Evolutionary conservation across 1,140 invertebrate genomes (phyloP), one percentile per base, ranked within the genome.

Genomic region (Aphelinus certus): DNA sequence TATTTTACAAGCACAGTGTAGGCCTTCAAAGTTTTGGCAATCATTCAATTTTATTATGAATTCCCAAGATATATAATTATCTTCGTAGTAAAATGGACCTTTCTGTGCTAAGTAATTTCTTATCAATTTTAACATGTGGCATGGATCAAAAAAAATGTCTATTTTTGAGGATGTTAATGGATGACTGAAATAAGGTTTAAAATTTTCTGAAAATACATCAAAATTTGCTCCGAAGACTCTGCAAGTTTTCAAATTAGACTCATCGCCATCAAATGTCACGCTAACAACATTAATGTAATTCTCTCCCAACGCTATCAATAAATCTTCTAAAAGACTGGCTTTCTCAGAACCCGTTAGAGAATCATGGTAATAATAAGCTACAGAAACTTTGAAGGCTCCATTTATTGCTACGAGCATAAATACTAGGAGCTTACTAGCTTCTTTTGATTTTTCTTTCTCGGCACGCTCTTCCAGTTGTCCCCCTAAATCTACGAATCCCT

Each of bases 101-200:
- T 73, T 65, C 7, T 43, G 46, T 26, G 56, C 73, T 70, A 79
- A 67, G 49, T 64, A 69, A 45, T 79, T 77, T 65, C 76, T 61
- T 3, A 75, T 68, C 1, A 68, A 57, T 75, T 77, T 79, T 7
- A 79, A 26, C 60, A 70, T 76, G 45, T 79, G 76, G 49, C 69
- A 70, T 10, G 76, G 61, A 76, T 79, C 73, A 46, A 60, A 71
- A 65, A 77, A 76, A 0, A 76, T 51, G 69, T 66, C 64, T 4
- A 79, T 68, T 42, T 46, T 57, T 51, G 68, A 47, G 9, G 10
- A 58, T 47, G 70, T 80, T 26, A n/a, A 64, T 47, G 76, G 75
- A 75, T 78, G 71, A 9, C 46, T 10, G 57, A 80, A 71, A 51
- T 69, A 78, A 7, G 76, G 75, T 51, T 78, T 74, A 56, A 74